phyloP scores from a whole-genome alignment of 2,113 vertebrate species.

The Percopsis transmontana region DNA sequence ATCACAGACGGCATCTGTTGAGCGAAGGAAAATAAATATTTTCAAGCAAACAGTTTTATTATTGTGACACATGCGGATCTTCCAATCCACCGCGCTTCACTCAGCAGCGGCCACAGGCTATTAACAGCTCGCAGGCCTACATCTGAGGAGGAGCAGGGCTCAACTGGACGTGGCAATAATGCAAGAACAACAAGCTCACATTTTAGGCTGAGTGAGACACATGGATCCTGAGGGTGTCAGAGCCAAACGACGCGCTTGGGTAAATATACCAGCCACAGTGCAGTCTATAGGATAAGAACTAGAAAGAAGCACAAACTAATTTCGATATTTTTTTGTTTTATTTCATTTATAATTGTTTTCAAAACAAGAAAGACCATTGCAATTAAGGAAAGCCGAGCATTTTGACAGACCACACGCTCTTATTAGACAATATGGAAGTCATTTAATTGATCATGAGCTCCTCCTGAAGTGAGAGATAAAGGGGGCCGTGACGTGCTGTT shows the following conservation, averaged over 20 bases:
- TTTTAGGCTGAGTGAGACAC: neutral
- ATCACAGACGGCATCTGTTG: constrained; percentile 47
- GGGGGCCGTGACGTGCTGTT: neutral
- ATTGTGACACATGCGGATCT: constrained; percentile 43
- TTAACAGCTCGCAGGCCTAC: neutral
- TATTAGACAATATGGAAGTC: neutral
- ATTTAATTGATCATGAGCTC: constrained; percentile 4
- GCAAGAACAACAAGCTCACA: neutral
- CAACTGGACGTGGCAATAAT: neutral
- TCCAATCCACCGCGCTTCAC: constrained; percentile 13
- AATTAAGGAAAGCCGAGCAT: neutral
- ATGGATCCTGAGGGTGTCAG: neutral
- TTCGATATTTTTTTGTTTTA: no score
- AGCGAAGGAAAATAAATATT: constrained; percentile 13
- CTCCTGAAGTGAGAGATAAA: neutral
- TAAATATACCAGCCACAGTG: neutral
- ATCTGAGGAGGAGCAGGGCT: neutral
- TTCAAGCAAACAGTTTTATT: constrained; percentile 39
- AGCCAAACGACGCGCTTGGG: neutral
- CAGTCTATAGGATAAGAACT: neutral
- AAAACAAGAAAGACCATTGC: no score
- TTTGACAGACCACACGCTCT: neutral
- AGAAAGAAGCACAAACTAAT: neutral
- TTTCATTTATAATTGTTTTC: no score
- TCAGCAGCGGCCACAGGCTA: neutral